Evolutionary conservation across 2,113 vertebrate genomes (phyloP), one percentile per base, ranked within the genome.

Genomic region (Planiliza haematocheilus): DNA sequence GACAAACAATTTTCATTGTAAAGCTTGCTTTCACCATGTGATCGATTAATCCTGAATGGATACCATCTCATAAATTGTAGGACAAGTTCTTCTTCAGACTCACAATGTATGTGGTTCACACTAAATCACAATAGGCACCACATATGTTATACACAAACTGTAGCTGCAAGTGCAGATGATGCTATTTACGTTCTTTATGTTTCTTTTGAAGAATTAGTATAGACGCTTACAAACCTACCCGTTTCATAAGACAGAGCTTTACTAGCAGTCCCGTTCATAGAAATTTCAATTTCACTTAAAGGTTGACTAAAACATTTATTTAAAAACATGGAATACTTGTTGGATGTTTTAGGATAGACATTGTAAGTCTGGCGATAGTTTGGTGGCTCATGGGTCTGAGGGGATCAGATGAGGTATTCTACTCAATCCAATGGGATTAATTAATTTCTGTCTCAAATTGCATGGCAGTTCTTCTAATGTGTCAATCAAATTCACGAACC

Each of bases 61-160:
- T 30, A 30, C 24, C 24, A 36, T 60, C 16, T 51, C 36, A 62
- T 21, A 80, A 16, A 34, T 50, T 45, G 42, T 24, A 10, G 45
- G 11, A 80, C 46, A 60, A 43, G 50, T 58, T 61, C 9, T 70
- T 10, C 13, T 57, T 75, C 30, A 62, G 59, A 59, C 39, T 7
- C 21, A 24, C 7, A 41, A 12, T 16, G 10, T 0, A 9, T 1
- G 24, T 30, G 10, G 30, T 43, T 48, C 24, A n/a, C 14, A 11
- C 30, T 24, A 59, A 68, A 78, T 67, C 43, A 70, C 21, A 70
- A 53, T 14, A 14, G 42, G 18, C 8, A 12, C 36, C 21, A 66
- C 24, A n/a, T 7, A 12, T 13, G 37, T 37, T 38, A 11, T 24
- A n/a, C 37, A 43, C 30, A 24, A 46, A 20, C 21, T 16, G 21